phyloP scores from a whole-genome alignment of 2,113 vertebrate genomes.

The Clarias macrocephalus region DNA sequence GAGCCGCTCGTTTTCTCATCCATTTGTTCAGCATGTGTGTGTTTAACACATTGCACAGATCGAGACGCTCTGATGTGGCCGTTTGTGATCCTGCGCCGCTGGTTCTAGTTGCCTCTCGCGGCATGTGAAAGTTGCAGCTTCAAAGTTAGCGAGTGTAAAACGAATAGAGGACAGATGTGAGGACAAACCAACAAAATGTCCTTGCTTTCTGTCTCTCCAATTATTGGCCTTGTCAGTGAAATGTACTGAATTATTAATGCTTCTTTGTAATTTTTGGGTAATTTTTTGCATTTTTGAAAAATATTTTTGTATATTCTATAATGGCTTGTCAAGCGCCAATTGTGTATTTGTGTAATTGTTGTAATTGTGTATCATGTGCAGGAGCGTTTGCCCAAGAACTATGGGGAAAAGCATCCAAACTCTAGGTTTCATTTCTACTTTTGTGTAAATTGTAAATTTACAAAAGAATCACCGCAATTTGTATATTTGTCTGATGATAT shows the following conservation, averaged over 20 bases:
- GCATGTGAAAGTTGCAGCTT: constrained; percentile 36
- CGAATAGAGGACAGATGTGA: constrained; percentile 25
- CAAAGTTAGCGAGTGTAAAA: constrained; percentile 17
- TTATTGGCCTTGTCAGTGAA: neutral
- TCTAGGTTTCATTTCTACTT: neutral
- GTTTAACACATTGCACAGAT: neutral
- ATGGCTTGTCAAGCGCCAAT: neutral
- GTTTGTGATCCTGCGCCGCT: neutral
- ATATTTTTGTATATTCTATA: too few species aligned
- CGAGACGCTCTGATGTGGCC: neutral
- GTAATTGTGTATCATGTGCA: neutral
- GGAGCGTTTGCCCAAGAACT: neutral
- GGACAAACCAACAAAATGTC: constrained; percentile 1
- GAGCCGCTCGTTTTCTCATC: neutral
- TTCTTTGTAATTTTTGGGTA: constrained; percentile 6
- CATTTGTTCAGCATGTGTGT: constrained; percentile 14
- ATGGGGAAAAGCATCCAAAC: neutral
- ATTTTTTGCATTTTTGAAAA: neutral
- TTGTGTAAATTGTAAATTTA: neutral
- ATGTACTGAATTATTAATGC: too few species aligned
- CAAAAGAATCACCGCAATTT: neutral
- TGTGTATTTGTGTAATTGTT: neutral
- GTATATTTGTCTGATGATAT: neutral
- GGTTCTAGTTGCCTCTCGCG: neutral
- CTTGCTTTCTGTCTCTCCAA: neutral